A percentile compares a stretch with the other conserved stretches of the same genome.
Conservation (phyloP, 2,888 invertebrate genomes). For the Ferrisia virgata region DNA sequence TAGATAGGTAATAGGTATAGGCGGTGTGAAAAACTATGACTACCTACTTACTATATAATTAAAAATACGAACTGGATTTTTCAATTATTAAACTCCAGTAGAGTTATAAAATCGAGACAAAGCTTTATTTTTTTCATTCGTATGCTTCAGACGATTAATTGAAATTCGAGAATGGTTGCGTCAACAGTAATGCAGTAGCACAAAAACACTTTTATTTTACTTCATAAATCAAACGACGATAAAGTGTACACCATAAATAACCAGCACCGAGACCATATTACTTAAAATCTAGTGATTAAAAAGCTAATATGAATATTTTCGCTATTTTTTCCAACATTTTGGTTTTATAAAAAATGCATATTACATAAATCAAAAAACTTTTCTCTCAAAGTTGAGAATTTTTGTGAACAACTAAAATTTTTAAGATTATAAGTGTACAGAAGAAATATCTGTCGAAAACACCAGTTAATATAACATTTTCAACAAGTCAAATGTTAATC, state of each 20-base stretch:
- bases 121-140: not conserved
- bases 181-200: not conserved
- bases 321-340: not conserved
- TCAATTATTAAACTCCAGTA: no score
- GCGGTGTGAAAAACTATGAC: no score
- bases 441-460: not conserved
- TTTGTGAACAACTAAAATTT: not conserved
- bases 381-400: not conserved
- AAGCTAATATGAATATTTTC: not conserved
- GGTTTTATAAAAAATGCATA: not conserved
- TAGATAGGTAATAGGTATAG: no score
- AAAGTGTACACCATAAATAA: not conserved
- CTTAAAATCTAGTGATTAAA: not conserved
- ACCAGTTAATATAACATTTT: not conserved
- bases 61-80: no score
- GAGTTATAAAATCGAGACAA: no score
- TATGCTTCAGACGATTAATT: not conserved
- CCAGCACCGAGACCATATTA: not conserved
- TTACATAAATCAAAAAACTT: slow-evolving; percentile 6
- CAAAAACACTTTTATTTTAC: not conserved
- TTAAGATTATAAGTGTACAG: not conserved
- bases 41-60: no score
- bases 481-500: not conserved
- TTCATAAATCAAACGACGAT: not conserved
- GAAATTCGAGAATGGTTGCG: not conserved